Conservation (phyloP, 2,113 vertebrate genomes). For the Oncorhynchus tshawytscha region DNA sequence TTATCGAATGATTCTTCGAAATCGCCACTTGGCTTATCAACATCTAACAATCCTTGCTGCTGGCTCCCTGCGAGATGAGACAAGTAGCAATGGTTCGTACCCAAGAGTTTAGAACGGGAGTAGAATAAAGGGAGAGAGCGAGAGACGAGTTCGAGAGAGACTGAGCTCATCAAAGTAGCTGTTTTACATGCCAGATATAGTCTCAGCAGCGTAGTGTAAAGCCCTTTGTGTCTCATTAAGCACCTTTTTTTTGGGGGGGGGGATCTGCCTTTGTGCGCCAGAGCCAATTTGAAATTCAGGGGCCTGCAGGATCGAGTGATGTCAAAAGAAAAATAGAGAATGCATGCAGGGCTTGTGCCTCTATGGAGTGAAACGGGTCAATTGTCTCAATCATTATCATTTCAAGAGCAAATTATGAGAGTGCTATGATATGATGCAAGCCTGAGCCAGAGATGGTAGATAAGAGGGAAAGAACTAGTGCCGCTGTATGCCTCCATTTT, state of each 20-base stretch:
- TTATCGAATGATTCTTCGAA: background rate
- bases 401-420: background rate
- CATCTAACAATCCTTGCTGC: background rate
- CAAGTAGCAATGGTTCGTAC: background rate
- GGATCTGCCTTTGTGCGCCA: slow-evolving; percentile 55
- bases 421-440: background rate
- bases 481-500: too few relatives aligned
- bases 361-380: slow-evolving; percentile 26
- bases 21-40: background rate
- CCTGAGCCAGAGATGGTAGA: background rate
- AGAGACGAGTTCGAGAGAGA: slow-evolving; percentile 44
- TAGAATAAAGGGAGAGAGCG: background rate
- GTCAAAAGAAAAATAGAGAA: slow-evolving; percentile 3
- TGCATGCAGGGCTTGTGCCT: slow-evolving; percentile 31
- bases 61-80: too few relatives aligned
- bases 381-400: slow-evolving; percentile 15
- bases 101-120: background rate
- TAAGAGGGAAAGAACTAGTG: background rate
- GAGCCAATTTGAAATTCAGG: slow-evolving; percentile 65
- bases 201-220: slow-evolving; percentile 54
- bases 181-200: slow-evolving; percentile 65
- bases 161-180: slow-evolving; percentile 65
- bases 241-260: slow-evolving; percentile 41
- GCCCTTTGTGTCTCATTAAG: slow-evolving; percentile 71
- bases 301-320: slow-evolving; percentile 17